Base-by-base conservation (phyloP, 2,113 vertebrate genomes). In the Menura novaehollandiae region DNA sequence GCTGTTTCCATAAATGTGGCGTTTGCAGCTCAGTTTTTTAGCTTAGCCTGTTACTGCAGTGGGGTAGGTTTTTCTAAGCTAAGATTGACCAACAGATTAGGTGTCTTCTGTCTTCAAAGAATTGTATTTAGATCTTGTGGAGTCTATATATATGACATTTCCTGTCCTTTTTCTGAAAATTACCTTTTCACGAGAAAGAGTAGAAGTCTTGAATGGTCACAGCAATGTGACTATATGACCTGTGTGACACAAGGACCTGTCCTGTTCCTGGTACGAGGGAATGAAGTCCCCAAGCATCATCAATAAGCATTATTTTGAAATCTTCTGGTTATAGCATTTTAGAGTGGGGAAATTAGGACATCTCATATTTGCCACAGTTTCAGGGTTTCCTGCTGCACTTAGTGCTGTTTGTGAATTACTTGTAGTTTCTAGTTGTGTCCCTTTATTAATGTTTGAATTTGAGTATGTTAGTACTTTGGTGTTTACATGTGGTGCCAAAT, bases 261-360 rank as follows among this genome's bases (percentile, higher is more conserved):
- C 33, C 7, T 51, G 1, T 83, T 46, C 10, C 14, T n/a, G 8
- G 2, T 35, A 37, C 0, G 1, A 62, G 9, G 21, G 18, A 30
- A 17, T 72, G 15, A 32, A 68, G 49, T 58, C 78, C 1, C 6
- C 16, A 55, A 32, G 33, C 37, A 13, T 19, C 15, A 19, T 74
- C 15, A 56, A 0, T 35, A 18, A 56, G 14, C 4, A 3, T 37
- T 46, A 2, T 84, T 83, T 55, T 80, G 67, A 77, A 73, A 20
- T 77, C 10, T 89, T 76, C 13, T 44, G 4, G 19, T 80, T 83
- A 19, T 7, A 66, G 8, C 7, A 37, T 86, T 86, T 78, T 75
- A 9, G 37, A 9, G 19, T 68, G 30, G 15, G 7, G 5, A 82
- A 47, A 28, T 44, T 39, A 49, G 2, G 28, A 8, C 2, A 13